Base-by-base conservation (phyloP, 1,140 invertebrate species). In the Drosophila gunungcola region DNA sequence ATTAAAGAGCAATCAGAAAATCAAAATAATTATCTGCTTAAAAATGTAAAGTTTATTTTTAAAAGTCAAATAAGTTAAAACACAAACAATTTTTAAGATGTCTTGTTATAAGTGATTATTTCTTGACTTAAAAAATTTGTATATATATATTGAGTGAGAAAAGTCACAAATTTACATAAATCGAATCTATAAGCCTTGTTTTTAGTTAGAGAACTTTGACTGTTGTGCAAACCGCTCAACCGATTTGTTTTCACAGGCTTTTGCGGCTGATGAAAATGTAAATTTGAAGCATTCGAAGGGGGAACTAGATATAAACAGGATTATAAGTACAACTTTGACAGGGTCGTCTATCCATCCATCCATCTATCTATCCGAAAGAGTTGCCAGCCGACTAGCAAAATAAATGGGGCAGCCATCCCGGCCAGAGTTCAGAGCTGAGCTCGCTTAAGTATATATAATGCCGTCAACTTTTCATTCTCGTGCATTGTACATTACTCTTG, bases 181-280 rank as follows among this genome's bases (percentile, higher is more conserved):
- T 16, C 32, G 13, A 13, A 27, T 43, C 5, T 10, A 12, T 16
- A 57, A 57, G 25, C 36, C 10, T 9, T 16, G 52, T 13, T 62
- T 58, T 62, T 5, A 25, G 9, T 32, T 42, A 2, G 29, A 34
- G 3, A 34, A 62, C 21, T 25, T 32, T 11, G 29, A 5, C 2
- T 21, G 10, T n/a, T 6, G 25, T 25, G 36, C 27, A 42, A 32
- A 29, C 9, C 41, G 58, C 45, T 12, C 16, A 54, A 39, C 21
- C 48, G 57, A 64, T 77, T 81, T 69, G 68, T 81, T 85, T 80
- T 82, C 60, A 67, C 43, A 58, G 64, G 53, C 62, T 61, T 80
- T 57, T 64, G 76, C 51, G 81, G 43, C 27, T 68, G 77, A 83
- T 89, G 69, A 84, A 89, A 89, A 88, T 89, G 84, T 74, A 88